These are phyloP conservation scores for Microvelia longipes DNA, from an alignment of 1,140 invertebrate species.

Conservation along the genomic window DNA sequence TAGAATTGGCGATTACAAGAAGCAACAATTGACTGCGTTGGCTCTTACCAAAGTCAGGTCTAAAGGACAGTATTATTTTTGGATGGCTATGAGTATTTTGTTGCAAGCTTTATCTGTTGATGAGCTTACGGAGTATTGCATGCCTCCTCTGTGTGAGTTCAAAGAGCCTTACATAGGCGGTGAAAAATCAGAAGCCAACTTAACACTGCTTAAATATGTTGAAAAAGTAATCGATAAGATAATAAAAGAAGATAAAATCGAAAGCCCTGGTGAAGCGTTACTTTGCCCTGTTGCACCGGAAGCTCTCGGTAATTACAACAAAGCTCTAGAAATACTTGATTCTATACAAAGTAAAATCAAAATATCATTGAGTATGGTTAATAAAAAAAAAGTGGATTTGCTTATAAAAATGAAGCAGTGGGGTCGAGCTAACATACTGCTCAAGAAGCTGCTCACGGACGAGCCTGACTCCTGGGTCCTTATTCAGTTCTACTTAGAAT, in stretches of 20 bases:
- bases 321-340: slow-evolving; percentile 62
- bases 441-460: slow-evolving; percentile 42
- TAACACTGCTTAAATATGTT: slow-evolving; percentile 29
- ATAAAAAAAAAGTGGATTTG: slow-evolving; percentile 39
- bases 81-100: slow-evolving; percentile 90
- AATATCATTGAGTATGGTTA: slow-evolving; percentile 1
- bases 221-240: slow-evolving; percentile 59
- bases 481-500: slow-evolving; percentile 14
- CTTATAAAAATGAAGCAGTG: slow-evolving; percentile 56
- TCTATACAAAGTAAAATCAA: slow-evolving; percentile 42
- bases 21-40: slow-evolving; percentile 79
- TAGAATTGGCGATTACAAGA: slow-evolving; percentile 71
- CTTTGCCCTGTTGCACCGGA: slow-evolving; percentile 83
- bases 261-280: slow-evolving; percentile 83
- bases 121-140: slow-evolving; percentile 9
- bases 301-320: slow-evolving; percentile 59
- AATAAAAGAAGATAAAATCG: slow-evolving; percentile 72
- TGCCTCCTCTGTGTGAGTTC: not conserved
- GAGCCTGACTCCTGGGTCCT: slow-evolving; percentile 51
- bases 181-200: slow-evolving; percentile 25
- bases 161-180: not conserved
- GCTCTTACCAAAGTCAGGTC: slow-evolving; percentile 75
- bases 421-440: slow-evolving; percentile 44
- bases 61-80: slow-evolving; percentile 95
- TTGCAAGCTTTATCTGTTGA: slow-evolving; percentile 50